A percentile compares a stretch with the other conserved stretches of the same genome.
These are phyloP conservation scores for Callinectes sapidus DNA, from an alignment of 2,888 invertebrate genomes.

Conservation along the genomic window DNA sequence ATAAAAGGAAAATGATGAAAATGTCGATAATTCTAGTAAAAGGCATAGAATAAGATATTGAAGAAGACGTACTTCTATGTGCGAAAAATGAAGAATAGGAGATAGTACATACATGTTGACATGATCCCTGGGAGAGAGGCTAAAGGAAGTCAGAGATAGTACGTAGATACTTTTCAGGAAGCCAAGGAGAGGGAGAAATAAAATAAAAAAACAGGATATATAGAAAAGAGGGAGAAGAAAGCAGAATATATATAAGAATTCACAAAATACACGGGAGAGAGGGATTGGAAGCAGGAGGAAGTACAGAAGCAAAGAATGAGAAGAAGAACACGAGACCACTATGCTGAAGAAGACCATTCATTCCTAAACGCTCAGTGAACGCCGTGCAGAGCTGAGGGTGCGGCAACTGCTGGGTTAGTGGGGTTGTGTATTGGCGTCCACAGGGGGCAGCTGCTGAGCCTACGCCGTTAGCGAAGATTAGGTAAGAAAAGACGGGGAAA, in stretches of 20 bases:
- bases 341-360: neutral
- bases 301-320: neutral
- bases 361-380: neutral
- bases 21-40: too few species aligned
- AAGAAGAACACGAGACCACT: neutral
- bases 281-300: neutral
- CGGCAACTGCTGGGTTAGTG: conserved; percentile 7
- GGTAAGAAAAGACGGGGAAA: too few species aligned
- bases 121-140: neutral
- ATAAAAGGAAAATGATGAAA: neutral
- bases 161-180: too few species aligned
- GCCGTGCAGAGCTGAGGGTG: neutral
- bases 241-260: neutral
- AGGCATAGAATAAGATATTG: too few species aligned
- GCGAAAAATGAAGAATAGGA: neutral
- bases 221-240: neutral
- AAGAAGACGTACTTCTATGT: neutral
- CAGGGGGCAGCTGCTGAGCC: neutral
- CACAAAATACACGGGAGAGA: neutral
- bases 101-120: neutral
- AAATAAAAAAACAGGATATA: neutral
- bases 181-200: neutral
- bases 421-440: neutral
- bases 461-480: neutral
- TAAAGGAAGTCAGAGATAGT: neutral